A percentile compares a stretch with the other conserved stretches of the same genome.
These are phyloP conservation scores for Acrobasis consociella DNA, from an alignment of 2,888 invertebrate genomes.

Conservation along the genomic window DNA sequence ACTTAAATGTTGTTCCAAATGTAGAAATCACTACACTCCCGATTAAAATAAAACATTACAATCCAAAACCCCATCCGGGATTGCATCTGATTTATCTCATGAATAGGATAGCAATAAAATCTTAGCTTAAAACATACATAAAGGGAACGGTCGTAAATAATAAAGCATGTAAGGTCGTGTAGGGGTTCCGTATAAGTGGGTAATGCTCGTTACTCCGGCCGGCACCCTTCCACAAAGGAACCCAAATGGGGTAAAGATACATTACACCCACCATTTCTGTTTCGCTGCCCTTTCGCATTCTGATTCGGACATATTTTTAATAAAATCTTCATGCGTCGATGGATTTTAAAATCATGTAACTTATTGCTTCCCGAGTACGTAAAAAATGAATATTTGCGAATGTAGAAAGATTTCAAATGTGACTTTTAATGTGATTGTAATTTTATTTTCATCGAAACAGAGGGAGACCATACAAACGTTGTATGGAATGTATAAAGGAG, in stretches of 20 bases:
- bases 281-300: conserved; percentile 56
- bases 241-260: conserved; percentile 71
- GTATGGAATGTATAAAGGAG: too few species aligned
- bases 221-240: conserved; percentile 71
- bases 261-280: conserved; percentile 71
- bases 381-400: too few species aligned
- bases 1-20: not conserved
- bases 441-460: too few species aligned
- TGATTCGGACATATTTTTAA: conserved; percentile 60
- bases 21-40: not conserved
- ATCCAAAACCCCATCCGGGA: conserved; percentile 45
- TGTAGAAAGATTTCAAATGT: too few species aligned
- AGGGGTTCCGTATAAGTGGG: conserved; percentile 66
- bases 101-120: conserved; percentile 78
- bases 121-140: conserved; percentile 78
- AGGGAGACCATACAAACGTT: too few species aligned
- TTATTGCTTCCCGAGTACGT: too few species aligned
- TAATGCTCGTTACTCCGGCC: conserved; percentile 69
- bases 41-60: conserved; percentile 14
- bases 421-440: too few species aligned
- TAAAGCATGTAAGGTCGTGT: conserved; percentile 71
- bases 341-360: conserved; percentile 34
- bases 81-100: conserved; percentile 67
- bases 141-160: conserved; percentile 79
- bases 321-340: conserved; percentile 53